Conservation (phyloP, 2,797 vertebrate genomes). For the Sebastes diploproa region DNA sequence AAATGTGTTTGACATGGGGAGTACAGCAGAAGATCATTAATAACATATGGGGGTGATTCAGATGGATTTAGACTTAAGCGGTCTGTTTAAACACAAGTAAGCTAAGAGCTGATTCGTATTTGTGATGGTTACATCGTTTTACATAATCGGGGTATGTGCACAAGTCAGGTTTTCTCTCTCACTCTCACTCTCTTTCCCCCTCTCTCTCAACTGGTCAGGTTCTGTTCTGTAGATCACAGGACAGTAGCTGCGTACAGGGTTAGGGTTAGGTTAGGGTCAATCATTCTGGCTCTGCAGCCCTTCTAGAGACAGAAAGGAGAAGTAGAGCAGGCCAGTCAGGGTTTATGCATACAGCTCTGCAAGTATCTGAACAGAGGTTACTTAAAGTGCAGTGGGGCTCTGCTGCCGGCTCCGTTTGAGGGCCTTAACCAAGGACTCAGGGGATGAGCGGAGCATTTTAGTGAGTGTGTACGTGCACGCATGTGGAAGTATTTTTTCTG, state of each 20-base stretch:
- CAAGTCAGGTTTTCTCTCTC: neutral
- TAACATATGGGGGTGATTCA: constrained; percentile 26
- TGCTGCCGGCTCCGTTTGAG: constrained; percentile 59
- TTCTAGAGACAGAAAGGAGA: constrained; percentile 22
- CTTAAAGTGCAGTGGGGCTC: constrained; percentile 70
- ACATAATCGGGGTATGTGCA: neutral
- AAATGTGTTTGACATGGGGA: constrained; percentile 18
- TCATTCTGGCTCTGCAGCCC: constrained; percentile 9
- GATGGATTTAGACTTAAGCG: constrained; percentile 7
- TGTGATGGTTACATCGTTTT: constrained; percentile 5
- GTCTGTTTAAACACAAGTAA: constrained; percentile 10
- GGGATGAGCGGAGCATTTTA: constrained; percentile 55
- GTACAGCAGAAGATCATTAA: constrained; percentile 15
- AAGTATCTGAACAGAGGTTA: constrained; percentile 59
- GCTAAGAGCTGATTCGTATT: constrained; percentile 2
- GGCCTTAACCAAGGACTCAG: constrained; percentile 63
- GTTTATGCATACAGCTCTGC: constrained; percentile 43
- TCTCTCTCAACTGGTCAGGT: neutral
- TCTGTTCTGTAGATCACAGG: constrained; percentile 13
- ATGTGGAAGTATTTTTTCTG: constrained; percentile 29
- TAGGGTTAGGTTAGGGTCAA: neutral
- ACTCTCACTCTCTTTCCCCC: neutral
- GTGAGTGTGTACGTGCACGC: constrained; percentile 20
- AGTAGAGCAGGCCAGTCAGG: constrained; percentile 17
- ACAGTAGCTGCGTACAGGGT: neutral